Base-by-base conservation (phyloP, 2,113 vertebrate species). In the Bostrychus sinensis region DNA sequence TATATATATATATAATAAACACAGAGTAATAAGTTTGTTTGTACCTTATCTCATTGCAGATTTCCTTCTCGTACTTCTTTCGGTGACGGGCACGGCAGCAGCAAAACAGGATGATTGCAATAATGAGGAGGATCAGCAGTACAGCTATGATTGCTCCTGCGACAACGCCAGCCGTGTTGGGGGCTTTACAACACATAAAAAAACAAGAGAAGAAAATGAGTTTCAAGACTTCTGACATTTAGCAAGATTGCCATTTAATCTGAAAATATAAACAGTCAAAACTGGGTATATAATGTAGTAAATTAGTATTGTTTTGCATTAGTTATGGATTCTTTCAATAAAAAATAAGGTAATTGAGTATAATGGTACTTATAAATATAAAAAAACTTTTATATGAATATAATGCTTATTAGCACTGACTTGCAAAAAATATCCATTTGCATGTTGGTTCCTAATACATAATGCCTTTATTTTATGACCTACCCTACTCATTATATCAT, bases 31-130 rank as follows among this genome's bases (percentile, higher is more conserved):
- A 64, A 34, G 12, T 54, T 59, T 66, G 42, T 20, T 34, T 1
- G 19, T 78, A 98, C 97, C 95, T 95, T 84, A 99, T 99, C 72
- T 99, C 97, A 34, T 98, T 95, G 73, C 95, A 94, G 43, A 97
- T 95, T 90, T 98, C 96, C 75, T 98, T 98, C 90, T 98, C 97
- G 0, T 98, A 98, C 83, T 96, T 98, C 91, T 96, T 94, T 83
- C 91, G 93, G 84, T 94, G 89, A 11, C 90, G 96, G 59, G 93
- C 94, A 39, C 94, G 95, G 83, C 81, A 95, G 63, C 86, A 94
- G 89, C 92, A 97, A 88, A 95, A 93, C 80, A 99, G 38, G 59
- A 96, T 84, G 79, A 94, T 78, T 64, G 83, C 87, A 17, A 98
- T 77, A 51, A 98, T 72, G 72, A 88, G 54, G 7, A 99, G 91